These are phyloP conservation scores for Rhagophthalmus giganteus DNA, from an alignment of 2,888 invertebrate genomes.

Conservation along the genomic window DNA sequence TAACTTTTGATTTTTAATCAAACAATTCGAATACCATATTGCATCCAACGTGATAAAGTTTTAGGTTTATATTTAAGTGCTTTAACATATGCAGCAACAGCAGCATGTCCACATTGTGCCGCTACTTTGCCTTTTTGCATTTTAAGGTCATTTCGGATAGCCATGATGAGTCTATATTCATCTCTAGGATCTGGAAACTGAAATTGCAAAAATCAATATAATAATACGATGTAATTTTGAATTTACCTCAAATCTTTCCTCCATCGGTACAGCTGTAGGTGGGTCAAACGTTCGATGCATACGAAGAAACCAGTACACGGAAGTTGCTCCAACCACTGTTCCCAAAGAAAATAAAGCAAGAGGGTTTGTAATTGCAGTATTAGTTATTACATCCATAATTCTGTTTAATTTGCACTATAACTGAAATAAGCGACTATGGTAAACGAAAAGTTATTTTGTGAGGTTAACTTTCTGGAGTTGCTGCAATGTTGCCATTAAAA, in stretches of 20 bases:
- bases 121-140: constrained; percentile 96
- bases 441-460: too few relatives aligned
- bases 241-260: constrained; percentile 47
- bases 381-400: constrained; percentile 13
- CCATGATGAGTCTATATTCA: constrained; percentile 80
- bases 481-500: not conserved
- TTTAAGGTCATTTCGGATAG: constrained; percentile 85
- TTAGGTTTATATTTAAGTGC: constrained; percentile 65
- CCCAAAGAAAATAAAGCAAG: constrained; percentile 47
- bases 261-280: constrained; percentile 35
- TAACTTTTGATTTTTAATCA: not conserved
- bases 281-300: constrained; percentile 24
- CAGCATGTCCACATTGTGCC: constrained; percentile 94
- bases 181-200: constrained; percentile 50
- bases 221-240: not conserved
- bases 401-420: too few relatives aligned
- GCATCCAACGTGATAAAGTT: constrained; percentile 62
- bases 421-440: too few relatives aligned
- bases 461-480: too few relatives aligned
- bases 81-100: constrained; percentile 81
- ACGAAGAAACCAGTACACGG: constrained; percentile 44
- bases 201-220: constrained; percentile 27
- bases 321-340: constrained; percentile 46
- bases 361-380: constrained; percentile 6
- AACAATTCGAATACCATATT: constrained; percentile 37